A percentile compares a stretch with the other conserved stretches of the same genome.
phyloP scores from a whole-genome alignment of 2,797 vertebrate genomes.

The Eutrigla gurnardus region DNA sequence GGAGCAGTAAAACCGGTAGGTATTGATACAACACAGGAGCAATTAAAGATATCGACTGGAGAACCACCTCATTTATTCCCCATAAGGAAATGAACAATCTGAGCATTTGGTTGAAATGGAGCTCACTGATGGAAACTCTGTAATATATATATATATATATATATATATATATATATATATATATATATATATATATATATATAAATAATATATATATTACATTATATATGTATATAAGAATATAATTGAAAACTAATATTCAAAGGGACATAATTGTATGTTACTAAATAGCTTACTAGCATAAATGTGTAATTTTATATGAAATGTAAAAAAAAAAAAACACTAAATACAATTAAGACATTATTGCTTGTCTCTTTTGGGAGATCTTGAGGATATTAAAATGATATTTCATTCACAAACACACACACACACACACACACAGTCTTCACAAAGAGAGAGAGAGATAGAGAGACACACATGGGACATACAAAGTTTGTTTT shows the following conservation, averaged over 20 bases:
- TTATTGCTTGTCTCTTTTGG: not conserved
- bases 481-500: slow-evolving; percentile 65
- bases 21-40: slow-evolving; percentile 80
- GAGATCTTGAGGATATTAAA: slow-evolving; percentile 2
- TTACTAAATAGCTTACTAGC: not conserved
- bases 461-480: slow-evolving; percentile 5
- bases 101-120: slow-evolving; percentile 48
- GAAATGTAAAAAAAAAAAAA: not conserved
- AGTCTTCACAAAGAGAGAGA: slow-evolving; percentile 1
- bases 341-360: not conserved
- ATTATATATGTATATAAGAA: not conserved
- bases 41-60: slow-evolving; percentile 79
- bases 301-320: not conserved
- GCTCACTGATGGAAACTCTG: slow-evolving; percentile 38
- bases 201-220: too few species aligned
- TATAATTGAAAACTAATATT: slow-evolving; percentile 1
- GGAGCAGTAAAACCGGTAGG: slow-evolving; percentile 81
- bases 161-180: too few species aligned
- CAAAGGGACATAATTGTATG: not conserved
- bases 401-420: slow-evolving; percentile 38
- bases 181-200: too few species aligned
- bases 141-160: too few species aligned
- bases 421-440: not conserved
- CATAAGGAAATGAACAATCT: slow-evolving; percentile 56
- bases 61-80: slow-evolving; percentile 61